Conservation (phyloP, 2,888 invertebrate genomes). For the Hymenopus coronatus region DNA sequence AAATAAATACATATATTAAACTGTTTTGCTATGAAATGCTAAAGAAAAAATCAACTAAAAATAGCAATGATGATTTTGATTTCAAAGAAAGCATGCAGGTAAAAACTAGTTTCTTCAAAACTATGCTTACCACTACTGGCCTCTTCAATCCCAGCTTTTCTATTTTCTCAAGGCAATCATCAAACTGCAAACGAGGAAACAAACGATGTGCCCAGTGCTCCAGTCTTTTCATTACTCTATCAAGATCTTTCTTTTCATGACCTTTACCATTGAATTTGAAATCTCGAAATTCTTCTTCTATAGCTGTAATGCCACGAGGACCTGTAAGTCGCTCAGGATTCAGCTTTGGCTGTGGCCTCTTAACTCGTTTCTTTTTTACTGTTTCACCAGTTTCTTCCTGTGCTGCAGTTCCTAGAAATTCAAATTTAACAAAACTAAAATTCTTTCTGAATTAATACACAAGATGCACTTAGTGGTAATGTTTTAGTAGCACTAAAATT, state of each 20-base stretch:
- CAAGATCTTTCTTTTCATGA: conserved; percentile 78
- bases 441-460: too few relatives aligned
- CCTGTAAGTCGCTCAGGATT: conserved; percentile 71
- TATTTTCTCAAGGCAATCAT: conserved; percentile 74
- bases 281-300: conserved; percentile 75
- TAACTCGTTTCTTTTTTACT: conserved; percentile 51
- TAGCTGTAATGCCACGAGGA: conserved; percentile 74
- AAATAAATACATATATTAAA: too few relatives aligned
- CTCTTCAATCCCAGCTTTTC: conserved; percentile 83
- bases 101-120: neutral
- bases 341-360: conserved; percentile 65
- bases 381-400: conserved; percentile 41
- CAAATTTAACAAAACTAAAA: conserved; percentile 44
- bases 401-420: neutral
- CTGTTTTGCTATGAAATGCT: neutral
- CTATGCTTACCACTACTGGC: conserved; percentile 63
- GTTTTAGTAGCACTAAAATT: too few relatives aligned
- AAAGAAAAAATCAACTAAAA: too few relatives aligned
- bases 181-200: conserved; percentile 85
- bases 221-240: conserved; percentile 72
- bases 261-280: conserved; percentile 81
- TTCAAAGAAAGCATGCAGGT: neutral
- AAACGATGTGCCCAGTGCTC: conserved; percentile 94
- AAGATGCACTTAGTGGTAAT: too few relatives aligned
- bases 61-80: neutral